Percentiles rank a stretch among this genome's conserved stretches.
Evolutionary conservation across 2,113 vertebrate species (phyloP).

Genomic region (Lycocorax pyrrhopterus): DNA sequence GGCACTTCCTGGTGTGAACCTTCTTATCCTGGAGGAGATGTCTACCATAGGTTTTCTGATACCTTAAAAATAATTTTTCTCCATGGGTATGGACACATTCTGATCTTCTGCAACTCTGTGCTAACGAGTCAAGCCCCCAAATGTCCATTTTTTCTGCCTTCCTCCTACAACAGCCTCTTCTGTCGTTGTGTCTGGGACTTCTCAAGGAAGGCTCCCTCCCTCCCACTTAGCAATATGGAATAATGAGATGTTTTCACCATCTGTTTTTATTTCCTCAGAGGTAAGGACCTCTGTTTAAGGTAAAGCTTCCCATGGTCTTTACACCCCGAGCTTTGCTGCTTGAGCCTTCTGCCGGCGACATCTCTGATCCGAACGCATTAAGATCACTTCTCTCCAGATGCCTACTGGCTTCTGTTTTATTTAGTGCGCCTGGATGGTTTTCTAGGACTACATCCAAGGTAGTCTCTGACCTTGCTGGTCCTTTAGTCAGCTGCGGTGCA

Average conservation of each 20-base stretch:
- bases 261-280: neutral
- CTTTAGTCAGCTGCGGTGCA: neutral
- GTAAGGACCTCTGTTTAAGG: constrained; percentile 2
- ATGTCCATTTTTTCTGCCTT: neutral
- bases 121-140: neutral
- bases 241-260: neutral
- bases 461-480: constrained; percentile 43
- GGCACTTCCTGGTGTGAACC: neutral
- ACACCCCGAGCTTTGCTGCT: neutral
- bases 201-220: neutral
- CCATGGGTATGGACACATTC: no score
- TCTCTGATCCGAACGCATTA: constrained; percentile 44
- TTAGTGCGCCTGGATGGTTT: constrained; percentile 45
- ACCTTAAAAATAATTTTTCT: neutral
- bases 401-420: constrained; percentile 37
- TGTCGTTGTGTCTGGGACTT: fast-evolving
- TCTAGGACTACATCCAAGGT: constrained; percentile 52
- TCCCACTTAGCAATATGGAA: neutral
- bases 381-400: constrained; percentile 32
- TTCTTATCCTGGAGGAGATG: neutral
- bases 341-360: neutral
- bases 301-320: neutral
- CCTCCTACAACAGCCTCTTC: neutral
- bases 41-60: neutral
- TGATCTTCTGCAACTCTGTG: neutral